Evolutionary conservation across 2,888 invertebrate genomes (phyloP).

Genomic region (Leptinotarsa peninsularis): DNA sequence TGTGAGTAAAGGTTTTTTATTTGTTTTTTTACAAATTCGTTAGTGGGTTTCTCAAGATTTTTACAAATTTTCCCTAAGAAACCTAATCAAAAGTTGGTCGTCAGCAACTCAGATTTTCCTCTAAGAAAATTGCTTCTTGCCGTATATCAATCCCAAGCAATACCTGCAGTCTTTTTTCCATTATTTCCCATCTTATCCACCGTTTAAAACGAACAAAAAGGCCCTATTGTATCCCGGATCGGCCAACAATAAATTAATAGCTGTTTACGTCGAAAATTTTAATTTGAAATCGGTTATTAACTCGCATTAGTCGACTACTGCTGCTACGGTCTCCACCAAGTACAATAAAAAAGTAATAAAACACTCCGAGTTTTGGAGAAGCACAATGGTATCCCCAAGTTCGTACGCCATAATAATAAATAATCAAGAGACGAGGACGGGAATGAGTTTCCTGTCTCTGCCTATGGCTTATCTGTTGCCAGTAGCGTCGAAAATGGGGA

Average conservation of each 20-base stretch:
- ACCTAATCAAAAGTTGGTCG: too few species aligned
- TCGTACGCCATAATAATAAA: constrained; percentile 62
- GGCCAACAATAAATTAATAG: constrained; percentile 28
- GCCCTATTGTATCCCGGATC: neutral
- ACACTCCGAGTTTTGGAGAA: constrained; percentile 49
- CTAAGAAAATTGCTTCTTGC: too few species aligned
- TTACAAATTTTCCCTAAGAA: too few species aligned
- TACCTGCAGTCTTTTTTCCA: too few species aligned
- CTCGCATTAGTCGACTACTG: constrained; percentile 31
- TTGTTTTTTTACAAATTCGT: too few species aligned
- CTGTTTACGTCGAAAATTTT: constrained; percentile 33
- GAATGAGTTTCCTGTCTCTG: constrained; percentile 60
- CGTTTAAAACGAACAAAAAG: neutral
- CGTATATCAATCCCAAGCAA: too few species aligned
- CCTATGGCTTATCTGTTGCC: constrained; percentile 9
- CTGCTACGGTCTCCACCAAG: constrained; percentile 15
- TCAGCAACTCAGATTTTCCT: too few species aligned
- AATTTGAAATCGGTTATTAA: constrained; percentile 41
- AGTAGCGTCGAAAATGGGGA: neutral
- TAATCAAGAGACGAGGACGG: constrained; percentile 61
- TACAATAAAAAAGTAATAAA: constrained; percentile 54
- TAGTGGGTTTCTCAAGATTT: too few species aligned
- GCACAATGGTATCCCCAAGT: constrained; percentile 57
- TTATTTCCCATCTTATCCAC: too few species aligned
- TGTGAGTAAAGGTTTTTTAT: too few species aligned